Evolutionary conservation across 1,140 invertebrate species (phyloP).

Genomic region (Orussus abietinus): DNA sequence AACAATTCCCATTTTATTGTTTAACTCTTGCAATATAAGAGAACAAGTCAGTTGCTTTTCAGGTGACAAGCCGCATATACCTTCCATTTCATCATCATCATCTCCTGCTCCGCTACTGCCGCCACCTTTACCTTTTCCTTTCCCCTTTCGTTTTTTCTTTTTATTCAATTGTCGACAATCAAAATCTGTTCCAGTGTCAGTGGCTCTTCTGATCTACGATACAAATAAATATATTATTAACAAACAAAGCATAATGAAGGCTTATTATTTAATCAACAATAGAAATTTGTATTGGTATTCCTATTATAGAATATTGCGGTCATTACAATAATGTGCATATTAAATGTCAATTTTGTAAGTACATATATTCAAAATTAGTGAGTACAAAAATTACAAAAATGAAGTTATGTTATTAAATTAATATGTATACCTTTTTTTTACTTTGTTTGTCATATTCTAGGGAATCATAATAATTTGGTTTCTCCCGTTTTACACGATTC

Average conservation of each 20-base stretch:
- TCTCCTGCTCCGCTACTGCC: conserved; percentile 48
- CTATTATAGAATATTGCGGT: background rate
- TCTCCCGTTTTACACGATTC: conserved; percentile 69
- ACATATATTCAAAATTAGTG: conserved; percentile 7
- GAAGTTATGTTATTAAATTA: conserved; percentile 5
- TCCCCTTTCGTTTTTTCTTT: conserved; percentile 55
- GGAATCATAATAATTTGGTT: conserved; percentile 80
- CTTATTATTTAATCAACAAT: no score
- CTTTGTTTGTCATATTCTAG: conserved; percentile 72
- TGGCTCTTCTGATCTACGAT: conserved; percentile 50
- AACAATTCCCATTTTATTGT: conserved; percentile 66
- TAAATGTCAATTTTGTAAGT: conserved; percentile 13
- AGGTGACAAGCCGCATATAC: conserved; percentile 50
- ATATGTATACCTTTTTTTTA: conserved; percentile 50
- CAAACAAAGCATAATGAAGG: conserved; percentile 12
- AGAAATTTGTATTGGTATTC: conserved; percentile 5
- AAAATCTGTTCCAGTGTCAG: conserved; percentile 50
- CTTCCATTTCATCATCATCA: conserved; percentile 58
- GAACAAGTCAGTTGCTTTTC: conserved; percentile 58
- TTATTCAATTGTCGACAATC: conserved; percentile 51
- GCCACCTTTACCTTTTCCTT: conserved; percentile 48
- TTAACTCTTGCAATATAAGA: conserved; percentile 68
- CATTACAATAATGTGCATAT: conserved; percentile 1
- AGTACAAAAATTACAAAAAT: conserved; percentile 13
- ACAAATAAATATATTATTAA: conserved; percentile 3